Evolutionary conservation across 2,888 invertebrate genomes (phyloP).

Genomic region (Agonum fuliginosum): DNA sequence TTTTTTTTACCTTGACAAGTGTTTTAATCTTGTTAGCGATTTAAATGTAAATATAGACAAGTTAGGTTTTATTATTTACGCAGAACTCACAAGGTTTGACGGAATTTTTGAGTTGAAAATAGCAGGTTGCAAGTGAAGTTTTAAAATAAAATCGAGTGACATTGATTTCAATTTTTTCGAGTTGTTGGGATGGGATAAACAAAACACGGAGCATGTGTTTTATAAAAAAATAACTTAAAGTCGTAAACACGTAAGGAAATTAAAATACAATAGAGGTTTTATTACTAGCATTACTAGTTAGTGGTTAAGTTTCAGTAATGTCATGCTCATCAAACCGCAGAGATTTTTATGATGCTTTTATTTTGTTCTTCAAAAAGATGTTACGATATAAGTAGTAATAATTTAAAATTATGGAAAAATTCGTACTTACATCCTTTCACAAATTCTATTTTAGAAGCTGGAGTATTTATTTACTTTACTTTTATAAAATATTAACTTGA

Average conservation of each 20-base stretch:
- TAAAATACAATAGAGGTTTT: constrained; percentile 16
- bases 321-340: constrained; percentile 1
- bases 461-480: too few relatives aligned
- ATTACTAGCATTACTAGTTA: not conserved
- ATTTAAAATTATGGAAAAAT: constrained; percentile 9
- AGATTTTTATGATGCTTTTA: constrained; percentile 4
- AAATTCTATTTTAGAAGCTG: not conserved
- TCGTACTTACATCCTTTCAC: not conserved
- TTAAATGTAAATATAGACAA: constrained; percentile 44
- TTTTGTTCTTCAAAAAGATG: not conserved
- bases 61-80: constrained; percentile 30
- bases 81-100: not conserved
- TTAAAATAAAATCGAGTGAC: constrained; percentile 9
- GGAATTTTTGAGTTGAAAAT: constrained; percentile 13
- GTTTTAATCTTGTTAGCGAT: constrained; percentile 42
- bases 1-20: constrained; percentile 45
- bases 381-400: not conserved
- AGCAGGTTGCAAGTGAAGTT: constrained; percentile 9
- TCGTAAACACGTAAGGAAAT: not conserved
- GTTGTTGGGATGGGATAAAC: not conserved
- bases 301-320: not conserved
- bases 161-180: constrained; percentile 15
- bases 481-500: too few relatives aligned
- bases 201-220: not conserved
- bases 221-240: not conserved